Conservation (phyloP, 2,888 invertebrate species). For the Drosophila helvetica region DNA sequence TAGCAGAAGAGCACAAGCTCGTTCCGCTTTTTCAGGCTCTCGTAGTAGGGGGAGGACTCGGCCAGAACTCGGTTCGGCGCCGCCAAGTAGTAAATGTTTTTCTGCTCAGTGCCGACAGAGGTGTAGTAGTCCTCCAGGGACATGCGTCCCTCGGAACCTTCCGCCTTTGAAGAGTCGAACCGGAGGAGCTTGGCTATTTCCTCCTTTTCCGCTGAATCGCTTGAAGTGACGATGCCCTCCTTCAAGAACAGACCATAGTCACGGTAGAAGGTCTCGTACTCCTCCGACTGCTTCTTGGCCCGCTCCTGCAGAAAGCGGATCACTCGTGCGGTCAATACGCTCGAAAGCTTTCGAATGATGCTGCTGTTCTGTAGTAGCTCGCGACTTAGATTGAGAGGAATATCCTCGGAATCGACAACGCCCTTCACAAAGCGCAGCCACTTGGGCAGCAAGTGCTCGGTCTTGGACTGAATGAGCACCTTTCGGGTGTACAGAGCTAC, state of each 20-base stretch:
- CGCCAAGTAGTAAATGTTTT: slow-evolving; percentile 95
- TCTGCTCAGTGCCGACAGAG: slow-evolving; percentile 88
- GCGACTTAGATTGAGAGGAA: slow-evolving; percentile 97
- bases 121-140: slow-evolving; percentile 92
- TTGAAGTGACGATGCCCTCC: slow-evolving; percentile 96
- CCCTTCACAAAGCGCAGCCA: slow-evolving; percentile 98
- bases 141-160: slow-evolving; percentile 87
- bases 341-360: slow-evolving; percentile 93
- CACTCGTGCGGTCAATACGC: slow-evolving; percentile 92
- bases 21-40: slow-evolving; percentile 93
- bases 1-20: slow-evolving; percentile 97
- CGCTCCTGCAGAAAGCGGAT: slow-evolving; percentile 94
- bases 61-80: slow-evolving; percentile 97
- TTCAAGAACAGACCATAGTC: slow-evolving; percentile 97
- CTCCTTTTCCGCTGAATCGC: slow-evolving; percentile 93
- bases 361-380: slow-evolving; percentile 97
- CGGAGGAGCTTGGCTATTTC: slow-evolving; percentile 94
- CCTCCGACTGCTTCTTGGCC: slow-evolving; percentile 91
- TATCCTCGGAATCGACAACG: slow-evolving; percentile 99
- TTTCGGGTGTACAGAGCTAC: slow-evolving; percentile 96
- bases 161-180: slow-evolving; percentile 94
- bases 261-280: slow-evolving; percentile 93
- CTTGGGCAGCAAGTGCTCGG: slow-evolving; percentile 95
- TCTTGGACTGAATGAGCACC: slow-evolving; percentile 95
- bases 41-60: slow-evolving; percentile 97